Conservation (phyloP, 2,888 invertebrate genomes). For the Amphipoea oculea region DNA sequence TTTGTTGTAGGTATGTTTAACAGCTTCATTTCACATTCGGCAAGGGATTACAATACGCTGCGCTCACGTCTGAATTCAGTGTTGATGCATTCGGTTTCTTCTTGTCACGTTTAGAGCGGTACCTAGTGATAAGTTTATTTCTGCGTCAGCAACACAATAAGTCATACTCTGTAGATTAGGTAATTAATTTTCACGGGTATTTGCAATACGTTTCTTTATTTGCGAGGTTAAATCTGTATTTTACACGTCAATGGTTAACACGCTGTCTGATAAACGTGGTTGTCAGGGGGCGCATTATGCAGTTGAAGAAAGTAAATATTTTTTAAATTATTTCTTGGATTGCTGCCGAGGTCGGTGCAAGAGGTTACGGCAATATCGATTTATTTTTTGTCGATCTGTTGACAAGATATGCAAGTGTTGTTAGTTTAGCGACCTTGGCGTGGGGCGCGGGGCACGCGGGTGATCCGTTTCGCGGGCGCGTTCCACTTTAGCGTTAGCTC, state of each 20-base stretch:
- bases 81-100: constrained; percentile 24
- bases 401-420: constrained; percentile 65
- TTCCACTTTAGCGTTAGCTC: constrained; percentile 88
- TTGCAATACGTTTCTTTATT: constrained; percentile 29
- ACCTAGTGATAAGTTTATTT: constrained; percentile 7
- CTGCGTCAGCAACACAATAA: constrained; percentile 26
- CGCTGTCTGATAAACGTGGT: constrained; percentile 18
- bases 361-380: constrained; percentile 64
- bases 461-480: constrained; percentile 86
- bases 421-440: constrained; percentile 79
- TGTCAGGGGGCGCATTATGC: constrained; percentile 28
- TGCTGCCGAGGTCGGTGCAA: constrained; percentile 55
- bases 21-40: constrained; percentile 27
- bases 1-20: constrained; percentile 67
- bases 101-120: constrained; percentile 24
- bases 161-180: constrained; percentile 15
- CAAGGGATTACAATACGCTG: background rate
- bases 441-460: constrained; percentile 78
- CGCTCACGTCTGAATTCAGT: constrained; percentile 16
- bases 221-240: constrained; percentile 21
- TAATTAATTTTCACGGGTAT: constrained; percentile 24
- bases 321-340: constrained; percentile 43
- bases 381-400: constrained; percentile 61
- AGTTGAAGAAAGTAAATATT: constrained; percentile 15
- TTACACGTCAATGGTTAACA: constrained; percentile 14